Evolutionary conservation across 30 jellyfish, hydroid and myxozoan genomes (phyloP).

Genomic region (Pelagia noctiluca): DNA sequence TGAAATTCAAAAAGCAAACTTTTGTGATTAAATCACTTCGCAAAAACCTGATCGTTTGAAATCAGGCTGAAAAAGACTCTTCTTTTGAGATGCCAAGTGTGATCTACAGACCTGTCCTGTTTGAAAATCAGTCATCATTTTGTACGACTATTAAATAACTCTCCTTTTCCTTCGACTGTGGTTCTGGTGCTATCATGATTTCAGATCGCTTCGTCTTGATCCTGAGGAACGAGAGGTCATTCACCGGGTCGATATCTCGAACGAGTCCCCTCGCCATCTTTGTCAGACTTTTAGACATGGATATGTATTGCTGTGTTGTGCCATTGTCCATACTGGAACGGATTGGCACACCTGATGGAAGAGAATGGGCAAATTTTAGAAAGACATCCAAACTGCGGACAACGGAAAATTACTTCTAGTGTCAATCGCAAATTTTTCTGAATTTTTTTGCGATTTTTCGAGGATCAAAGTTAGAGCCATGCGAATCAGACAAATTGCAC

Average conservation of each 20-base stretch:
- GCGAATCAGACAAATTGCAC: no score
- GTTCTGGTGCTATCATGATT: conserved; percentile 78
- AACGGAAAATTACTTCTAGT: neutral
- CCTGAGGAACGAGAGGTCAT: conserved; percentile 64
- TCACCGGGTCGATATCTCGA: conserved; percentile 74
- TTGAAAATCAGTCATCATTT: conserved; percentile 68
- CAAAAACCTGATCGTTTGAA: no score
- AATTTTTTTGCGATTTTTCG: no score
- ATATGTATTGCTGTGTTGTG: conserved; percentile 69
- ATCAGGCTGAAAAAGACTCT: no score
- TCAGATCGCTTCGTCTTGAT: conserved; percentile 73
- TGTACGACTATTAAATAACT: conserved; percentile 71
- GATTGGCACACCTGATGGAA: conserved; percentile 58
- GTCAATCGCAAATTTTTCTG: no score
- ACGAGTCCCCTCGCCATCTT: conserved; percentile 63
- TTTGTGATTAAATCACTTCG: no score
- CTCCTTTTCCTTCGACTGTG: conserved; percentile 57
- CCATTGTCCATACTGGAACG: conserved; percentile 79
- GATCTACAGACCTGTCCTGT: no score
- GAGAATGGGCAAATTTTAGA: neutral
- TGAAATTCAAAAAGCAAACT: no score
- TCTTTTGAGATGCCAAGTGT: no score
- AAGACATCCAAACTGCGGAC: neutral
- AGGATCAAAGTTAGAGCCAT: no score
- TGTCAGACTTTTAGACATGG: conserved; percentile 62